A percentile compares a stretch with the other conserved stretches of the same genome.
These are phyloP conservation scores for Hypsibius dujardini DNA, from an alignment of 1,140 invertebrate species.

Conservation along the genomic window DNA sequence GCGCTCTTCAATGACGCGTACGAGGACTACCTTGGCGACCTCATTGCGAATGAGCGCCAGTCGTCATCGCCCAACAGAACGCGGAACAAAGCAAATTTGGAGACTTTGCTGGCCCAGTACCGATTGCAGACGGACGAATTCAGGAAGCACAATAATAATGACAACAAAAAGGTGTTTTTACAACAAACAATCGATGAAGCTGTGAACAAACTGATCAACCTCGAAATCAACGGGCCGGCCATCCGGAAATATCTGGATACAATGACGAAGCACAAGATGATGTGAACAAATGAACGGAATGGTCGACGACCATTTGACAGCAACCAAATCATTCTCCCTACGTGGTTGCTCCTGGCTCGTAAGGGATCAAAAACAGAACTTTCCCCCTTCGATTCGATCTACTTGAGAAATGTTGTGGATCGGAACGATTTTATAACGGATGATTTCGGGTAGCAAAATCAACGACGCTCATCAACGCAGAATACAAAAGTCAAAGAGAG, in stretches of 20 bases:
- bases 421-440: no score
- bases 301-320: not conserved
- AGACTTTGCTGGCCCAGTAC: not conserved
- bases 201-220: not conserved
- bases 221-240: not conserved
- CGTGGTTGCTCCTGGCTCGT: no score
- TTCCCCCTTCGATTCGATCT: no score
- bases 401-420: no score
- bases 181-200: not conserved
- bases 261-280: no score
- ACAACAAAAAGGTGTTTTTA: not conserved
- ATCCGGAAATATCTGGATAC: not conserved
- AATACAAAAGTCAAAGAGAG: no score
- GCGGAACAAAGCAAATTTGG: not conserved
- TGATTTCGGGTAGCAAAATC: no score
- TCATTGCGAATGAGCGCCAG: not conserved
- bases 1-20: constrained; percentile 4
- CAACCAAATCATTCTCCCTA: no score
- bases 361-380: no score
- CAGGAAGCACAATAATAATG: not conserved
- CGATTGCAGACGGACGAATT: not conserved
- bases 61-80: not conserved
- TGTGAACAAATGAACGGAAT: no score
- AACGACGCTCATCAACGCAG: no score
- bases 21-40: not conserved